Evolutionary conservation across 1,140 invertebrate species (phyloP).

Genomic region (Dendroctonus valens): DNA sequence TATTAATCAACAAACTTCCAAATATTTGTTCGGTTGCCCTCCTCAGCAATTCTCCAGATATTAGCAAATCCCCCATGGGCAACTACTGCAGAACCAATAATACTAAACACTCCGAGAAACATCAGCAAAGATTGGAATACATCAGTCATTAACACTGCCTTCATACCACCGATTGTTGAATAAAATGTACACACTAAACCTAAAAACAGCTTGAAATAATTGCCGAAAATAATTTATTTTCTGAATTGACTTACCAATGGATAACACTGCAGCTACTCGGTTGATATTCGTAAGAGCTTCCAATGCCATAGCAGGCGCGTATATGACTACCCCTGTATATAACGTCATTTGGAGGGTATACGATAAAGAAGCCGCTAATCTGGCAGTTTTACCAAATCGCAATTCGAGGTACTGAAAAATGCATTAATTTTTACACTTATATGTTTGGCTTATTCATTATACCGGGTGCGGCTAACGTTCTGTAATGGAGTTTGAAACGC

Average conservation of each 20-base stretch:
- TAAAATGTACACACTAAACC: conserved; percentile 79
- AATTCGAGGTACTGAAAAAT: conserved; percentile 73
- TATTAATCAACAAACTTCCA: conserved; percentile 57
- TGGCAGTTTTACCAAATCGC: conserved; percentile 70
- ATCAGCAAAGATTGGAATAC: conserved; percentile 79
- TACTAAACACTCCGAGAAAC: conserved; percentile 72
- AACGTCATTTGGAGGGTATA: conserved; percentile 82
- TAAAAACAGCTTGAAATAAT: conserved; percentile 33
- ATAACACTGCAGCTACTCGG: conserved; percentile 71
- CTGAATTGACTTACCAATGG: conserved; percentile 60
- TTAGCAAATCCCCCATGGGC: conserved; percentile 62
- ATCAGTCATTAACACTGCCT: conserved; percentile 85
- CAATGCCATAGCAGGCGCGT: conserved; percentile 86
- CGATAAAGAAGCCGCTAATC: conserved; percentile 70
- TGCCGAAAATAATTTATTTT: not conserved
- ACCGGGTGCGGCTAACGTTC: too few species aligned
- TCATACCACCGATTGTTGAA: conserved; percentile 83
- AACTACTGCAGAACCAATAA: conserved; percentile 69
- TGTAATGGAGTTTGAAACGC: not conserved
- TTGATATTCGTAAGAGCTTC: conserved; percentile 83
- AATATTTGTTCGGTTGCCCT: conserved; percentile 67
- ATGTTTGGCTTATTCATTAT: too few species aligned
- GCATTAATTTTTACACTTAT: not conserved
- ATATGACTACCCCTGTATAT: conserved; percentile 91
- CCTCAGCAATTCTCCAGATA: conserved; percentile 66